These are phyloP conservation scores for Papilio gigon DNA, from an alignment of 2,888 invertebrate genomes.

Conservation along the genomic window DNA sequence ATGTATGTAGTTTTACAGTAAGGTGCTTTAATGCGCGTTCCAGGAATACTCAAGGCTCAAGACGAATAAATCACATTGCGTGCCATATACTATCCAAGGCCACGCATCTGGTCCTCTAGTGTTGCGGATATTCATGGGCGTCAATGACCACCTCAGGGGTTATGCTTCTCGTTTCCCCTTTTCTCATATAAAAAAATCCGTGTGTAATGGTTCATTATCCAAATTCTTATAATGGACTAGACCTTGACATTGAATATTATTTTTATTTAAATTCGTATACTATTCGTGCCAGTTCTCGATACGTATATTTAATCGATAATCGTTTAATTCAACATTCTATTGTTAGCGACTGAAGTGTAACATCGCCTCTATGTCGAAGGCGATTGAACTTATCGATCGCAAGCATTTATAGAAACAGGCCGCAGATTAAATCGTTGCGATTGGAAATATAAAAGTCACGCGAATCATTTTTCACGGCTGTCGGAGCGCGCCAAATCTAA, in stretches of 20 bases:
- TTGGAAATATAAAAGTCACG: constrained; percentile 68
- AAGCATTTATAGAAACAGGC: constrained; percentile 45
- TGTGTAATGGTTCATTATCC: constrained; percentile 39
- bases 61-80: constrained; percentile 29
- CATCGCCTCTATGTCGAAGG: constrained; percentile 42
- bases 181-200: too few species aligned
- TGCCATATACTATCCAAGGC: constrained; percentile 33
- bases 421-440: constrained; percentile 57
- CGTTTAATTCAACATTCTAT: constrained; percentile 39
- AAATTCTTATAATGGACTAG: constrained; percentile 53
- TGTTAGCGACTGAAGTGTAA: constrained; percentile 41
- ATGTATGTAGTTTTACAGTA: constrained; percentile 43
- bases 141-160: too few species aligned
- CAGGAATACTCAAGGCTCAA: constrained; percentile 25
- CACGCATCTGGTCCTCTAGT: too few species aligned
- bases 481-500: constrained; percentile 63
- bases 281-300: constrained; percentile 31
- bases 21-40: constrained; percentile 42
- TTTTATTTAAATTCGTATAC: constrained; percentile 37
- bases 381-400: constrained; percentile 43
- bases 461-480: constrained; percentile 63
- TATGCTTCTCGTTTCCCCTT: too few species aligned
- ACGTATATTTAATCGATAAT: constrained; percentile 21
- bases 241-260: constrained; percentile 62
- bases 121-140: too few species aligned